These are phyloP conservation scores for Hirundo rustica DNA, from an alignment of 2,797 vertebrate species.

Conservation along the genomic window DNA sequence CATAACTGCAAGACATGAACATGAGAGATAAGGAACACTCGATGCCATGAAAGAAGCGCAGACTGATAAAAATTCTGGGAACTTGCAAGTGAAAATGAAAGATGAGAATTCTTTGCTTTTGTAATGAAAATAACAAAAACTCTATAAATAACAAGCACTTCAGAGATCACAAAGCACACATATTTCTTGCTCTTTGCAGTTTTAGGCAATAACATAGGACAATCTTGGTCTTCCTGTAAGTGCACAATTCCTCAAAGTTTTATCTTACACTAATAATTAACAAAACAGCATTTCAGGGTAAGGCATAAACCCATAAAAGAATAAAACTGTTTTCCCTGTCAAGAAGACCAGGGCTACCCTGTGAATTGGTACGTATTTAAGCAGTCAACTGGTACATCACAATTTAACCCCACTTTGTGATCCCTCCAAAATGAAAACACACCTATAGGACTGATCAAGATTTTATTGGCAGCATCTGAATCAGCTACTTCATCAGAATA, in stretches of 20 bases:
- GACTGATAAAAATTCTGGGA: neutral
- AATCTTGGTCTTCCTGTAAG: neutral
- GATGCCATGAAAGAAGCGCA: neutral
- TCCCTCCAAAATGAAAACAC: neutral
- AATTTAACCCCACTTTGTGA: neutral
- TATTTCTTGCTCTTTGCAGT: neutral
- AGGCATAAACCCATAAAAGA: neutral
- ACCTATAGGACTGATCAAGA: neutral
- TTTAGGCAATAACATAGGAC: neutral
- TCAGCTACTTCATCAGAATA: neutral
- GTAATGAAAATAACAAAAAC: neutral
- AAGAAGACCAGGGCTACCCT: neutral
- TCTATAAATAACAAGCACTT: neutral
- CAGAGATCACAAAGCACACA: neutral
- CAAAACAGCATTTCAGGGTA: neutral
- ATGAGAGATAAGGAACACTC: neutral
- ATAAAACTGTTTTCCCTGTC: neutral
- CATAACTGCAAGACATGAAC: neutral
- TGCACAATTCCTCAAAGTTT: neutral
- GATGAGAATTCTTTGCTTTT: neutral
- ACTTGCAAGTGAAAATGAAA: neutral
- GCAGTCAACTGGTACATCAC: neutral
- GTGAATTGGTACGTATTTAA: neutral
- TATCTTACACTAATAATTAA: neutral
- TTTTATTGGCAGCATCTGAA: neutral